These are phyloP conservation scores for Bufo gargarizans DNA, from an alignment of 2,113 vertebrate species.

Conservation along the genomic window DNA sequence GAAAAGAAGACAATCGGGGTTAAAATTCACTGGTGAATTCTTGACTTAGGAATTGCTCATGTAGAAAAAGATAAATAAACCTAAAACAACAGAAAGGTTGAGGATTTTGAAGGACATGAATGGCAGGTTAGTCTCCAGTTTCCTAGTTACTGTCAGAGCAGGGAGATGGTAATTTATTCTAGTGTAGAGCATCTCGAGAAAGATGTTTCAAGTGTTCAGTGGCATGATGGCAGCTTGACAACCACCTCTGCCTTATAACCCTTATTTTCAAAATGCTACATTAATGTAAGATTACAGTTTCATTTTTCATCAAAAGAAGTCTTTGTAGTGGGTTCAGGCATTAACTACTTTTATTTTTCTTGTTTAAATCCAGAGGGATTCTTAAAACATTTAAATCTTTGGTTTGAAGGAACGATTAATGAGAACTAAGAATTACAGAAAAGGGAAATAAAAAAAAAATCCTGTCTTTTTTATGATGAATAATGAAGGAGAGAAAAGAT, in stretches of 20 bases:
- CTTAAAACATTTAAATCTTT: slow-evolving; percentile 41
- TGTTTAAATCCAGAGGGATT: slow-evolving; percentile 2
- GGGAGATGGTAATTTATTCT: slow-evolving; percentile 36
- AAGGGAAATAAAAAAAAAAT: slow-evolving; percentile 11
- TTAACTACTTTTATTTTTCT: slow-evolving; percentile 37
- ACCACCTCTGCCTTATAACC: slow-evolving; percentile 28
- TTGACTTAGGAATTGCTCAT: background rate
- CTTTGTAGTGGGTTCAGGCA: slow-evolving; percentile 47
- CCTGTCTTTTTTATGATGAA: background rate
- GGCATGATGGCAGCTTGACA: slow-evolving; percentile 24
- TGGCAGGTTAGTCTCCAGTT: slow-evolving; percentile 29
- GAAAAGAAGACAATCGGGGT: background rate
- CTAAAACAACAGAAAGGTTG: background rate
- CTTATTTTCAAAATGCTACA: slow-evolving; percentile 33
- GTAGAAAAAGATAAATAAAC: background rate
- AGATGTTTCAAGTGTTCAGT: slow-evolving; percentile 14
- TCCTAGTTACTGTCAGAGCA: slow-evolving; percentile 43
- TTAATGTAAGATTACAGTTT: slow-evolving; percentile 13
- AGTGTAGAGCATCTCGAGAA: background rate
- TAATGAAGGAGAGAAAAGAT: background rate
- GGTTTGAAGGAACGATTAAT: slow-evolving; percentile 25
- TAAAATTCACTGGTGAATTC: background rate
- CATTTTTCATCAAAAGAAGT: slow-evolving; percentile 43
- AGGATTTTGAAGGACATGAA: background rate
- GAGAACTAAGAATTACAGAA: slow-evolving; percentile 25